Evolutionary conservation across 2,113 vertebrate species (phyloP), one percentile per base, ranked within the genome.

Genomic region (Amphilophus citrinellus): DNA sequence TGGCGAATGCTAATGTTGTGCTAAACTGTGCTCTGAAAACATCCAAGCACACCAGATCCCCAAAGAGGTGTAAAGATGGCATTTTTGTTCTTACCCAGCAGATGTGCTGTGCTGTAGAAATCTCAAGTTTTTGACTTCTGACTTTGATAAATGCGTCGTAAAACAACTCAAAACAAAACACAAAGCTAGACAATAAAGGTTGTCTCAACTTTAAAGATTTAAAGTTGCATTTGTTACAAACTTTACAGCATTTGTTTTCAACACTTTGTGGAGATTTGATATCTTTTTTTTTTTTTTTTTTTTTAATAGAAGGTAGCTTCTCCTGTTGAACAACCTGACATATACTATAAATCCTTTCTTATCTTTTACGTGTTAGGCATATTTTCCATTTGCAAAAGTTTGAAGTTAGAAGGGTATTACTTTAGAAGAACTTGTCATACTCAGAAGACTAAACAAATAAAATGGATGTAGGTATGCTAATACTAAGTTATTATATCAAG

Each of bases 1-100:
- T 22, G 13, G 87, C 78, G 85, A 94, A 92, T 91, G 79, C 90
- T 91, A 89, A 94, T 92, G 91, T 92, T 93, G 90, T 86, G 82
- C 88, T 93, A 91, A 91, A 90, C 84, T 91, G 78, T 62, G 77
- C 88, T 79, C 65, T 81, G 79, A 79, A 91, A 91, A 91, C 79
- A 83, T 88, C 82, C 75, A 78, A 85, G 57, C 17, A 75, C n/a
- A 20, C 66, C 76, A 18, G 44, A 73, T 90, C 66, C 57, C 39
- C 22, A 15, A 56, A 88, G 87, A 88, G 61, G 68, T 79, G 79
- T 59, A 30, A 82, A 79, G 68, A 58, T 79, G 80, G 32, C 30
- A 53, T 61, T 83, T 35, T 85, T 88, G 82, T 88, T 87, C 78
- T 63, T 80, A 73, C 85, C 86, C 87, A 82, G 84, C 88, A 85